Percentiles rank a stretch among this genome's conserved stretches.
Evolutionary conservation across 2,797 vertebrate species (phyloP).

Genomic region (Arnoldichthys spilopterus): DNA sequence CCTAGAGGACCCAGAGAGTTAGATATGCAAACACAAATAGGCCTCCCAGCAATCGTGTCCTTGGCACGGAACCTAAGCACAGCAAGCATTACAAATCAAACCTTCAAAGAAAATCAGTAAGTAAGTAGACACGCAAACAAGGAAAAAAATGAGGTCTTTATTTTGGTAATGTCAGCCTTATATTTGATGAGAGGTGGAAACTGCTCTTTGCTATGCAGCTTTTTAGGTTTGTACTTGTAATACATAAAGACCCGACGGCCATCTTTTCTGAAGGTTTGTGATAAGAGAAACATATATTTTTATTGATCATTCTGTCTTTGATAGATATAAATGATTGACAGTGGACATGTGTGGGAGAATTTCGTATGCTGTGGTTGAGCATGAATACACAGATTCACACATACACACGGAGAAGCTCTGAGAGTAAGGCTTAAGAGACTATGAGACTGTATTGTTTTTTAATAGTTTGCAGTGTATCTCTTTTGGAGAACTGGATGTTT

Average conservation of each 20-base stretch:
- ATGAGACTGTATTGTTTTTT: constrained; percentile 44
- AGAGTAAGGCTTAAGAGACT: constrained; percentile 35
- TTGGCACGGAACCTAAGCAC: constrained; percentile 17
- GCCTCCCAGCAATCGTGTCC: constrained; percentile 21
- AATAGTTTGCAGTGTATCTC: constrained; percentile 56
- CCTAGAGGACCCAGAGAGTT: constrained; percentile 82
- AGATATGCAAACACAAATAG: constrained; percentile 53
- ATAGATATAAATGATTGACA: constrained; percentile 35
- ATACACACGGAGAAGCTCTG: constrained; percentile 7
- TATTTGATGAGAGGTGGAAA: constrained; percentile 43
- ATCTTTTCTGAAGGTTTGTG: constrained; percentile 45
- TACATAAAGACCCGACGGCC: constrained; percentile 41
- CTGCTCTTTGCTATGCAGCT: constrained; percentile 56
- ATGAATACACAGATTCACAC: background rate
- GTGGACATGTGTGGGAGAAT: constrained; percentile 40
- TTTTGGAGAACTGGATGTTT: constrained; percentile 40
- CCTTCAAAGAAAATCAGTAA: background rate
- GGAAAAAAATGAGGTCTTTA: constrained; percentile 34
- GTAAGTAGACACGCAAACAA: constrained; percentile 2
- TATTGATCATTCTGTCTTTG: constrained; percentile 49
- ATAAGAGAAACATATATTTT: constrained; percentile 48
- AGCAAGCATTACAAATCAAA: constrained; percentile 28
- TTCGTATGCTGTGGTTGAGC: constrained; percentile 20
- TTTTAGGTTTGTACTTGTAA: constrained; percentile 52
- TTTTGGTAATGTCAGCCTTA: constrained; percentile 43